Base-by-base conservation (phyloP, 2,888 invertebrate genomes). In the Drosophila vallismaia region DNA sequence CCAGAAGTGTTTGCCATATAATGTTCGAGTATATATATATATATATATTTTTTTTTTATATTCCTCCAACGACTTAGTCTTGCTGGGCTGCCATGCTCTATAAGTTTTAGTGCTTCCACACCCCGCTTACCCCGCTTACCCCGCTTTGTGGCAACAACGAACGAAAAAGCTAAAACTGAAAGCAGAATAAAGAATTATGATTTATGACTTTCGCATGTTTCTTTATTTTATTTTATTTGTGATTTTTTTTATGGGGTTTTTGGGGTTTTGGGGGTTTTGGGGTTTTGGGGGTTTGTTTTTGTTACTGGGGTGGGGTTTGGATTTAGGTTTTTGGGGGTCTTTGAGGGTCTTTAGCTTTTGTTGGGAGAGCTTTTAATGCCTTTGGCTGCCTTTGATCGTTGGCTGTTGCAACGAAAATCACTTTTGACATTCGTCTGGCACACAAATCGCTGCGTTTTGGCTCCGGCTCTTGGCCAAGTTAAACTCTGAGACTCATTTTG, bases 161-260 rank as follows among this genome's bases (percentile, higher is more conserved):
- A 53, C 48, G 49, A 28, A 54, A 68, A 29, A 10, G 24, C 26
- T 28, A 9, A 12, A 49, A 49, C 48, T 24, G 49, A 66, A 69
- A 68, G 64, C 73, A 88, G 86, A 82, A 86, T 75, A 86, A 83
- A 83, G 76, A 86, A 86, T 84, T 84, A 84, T 84, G 84, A 84
- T 84, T 84, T 84, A 84, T 84, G 88, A 77, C 84, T 84, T 86
- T 84, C 81, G 84, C 81, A 83, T 84, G 84, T 76, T 88, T 68
- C 63, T 73, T 56, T 69, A 52, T 50, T 59, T 44, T 54, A 8
- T 49, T 53, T 66, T 53, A 29, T 53, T 49, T 38, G 49, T 33
- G 29, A 40, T 42, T 33, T 59, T 45, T 54, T 50, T 19, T 31
- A n/a, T 51, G 10, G 9, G 7, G 19, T 8, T 51, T 50, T 50